Evolutionary conservation across 1,140 invertebrate genomes (phyloP), one percentile per base, ranked within the genome.

Genomic region (Rhyzopertha dominica): DNA sequence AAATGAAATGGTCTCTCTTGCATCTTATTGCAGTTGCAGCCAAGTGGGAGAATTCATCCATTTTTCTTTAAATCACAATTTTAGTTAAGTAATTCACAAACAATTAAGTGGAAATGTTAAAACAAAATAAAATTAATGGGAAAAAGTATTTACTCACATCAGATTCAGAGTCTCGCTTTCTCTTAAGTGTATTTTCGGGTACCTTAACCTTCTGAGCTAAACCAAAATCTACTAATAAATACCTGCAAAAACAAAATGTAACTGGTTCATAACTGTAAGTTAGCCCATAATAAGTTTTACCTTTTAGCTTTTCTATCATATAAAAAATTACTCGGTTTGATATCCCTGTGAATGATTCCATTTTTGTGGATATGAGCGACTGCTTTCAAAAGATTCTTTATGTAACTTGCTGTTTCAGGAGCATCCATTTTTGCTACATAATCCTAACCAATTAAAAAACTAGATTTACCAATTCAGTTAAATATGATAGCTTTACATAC

Each of bases 261-360:
- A n/a, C n/a, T n/a, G n/a, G n/a, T n/a, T n/a, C n/a, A n/a, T n/a
- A n/a, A n/a, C n/a, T n/a, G n/a, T n/a, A n/a, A n/a, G n/a, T n/a
- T n/a, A n/a, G n/a, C n/a, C n/a, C n/a, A n/a, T n/a, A n/a, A n/a
- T n/a, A n/a, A n/a, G n/a, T n/a, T n/a, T n/a, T 34, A 87, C 84
- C 79, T 77, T 67, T 77, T 79, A 35, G 77, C 79, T n/a, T 72
- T 70, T 20, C 87, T 72, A 66, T 93, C 83, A 61, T 90, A 95
- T 1, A 95, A 72, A 66, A 95, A 95, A 71, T 95, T 95, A 64
- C 81, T 87, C 4, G 92, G 90, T 71, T 95, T 95, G n/a, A 95
- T 79, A 65, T 95, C 91, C 53, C 92, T 73, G 66, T 95, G 92
- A 51, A 95, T 92, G 37, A 95, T 81, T 49, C 84, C 80, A 65